phyloP scores from a whole-genome alignment of 2,797 vertebrate species.

The Brotula barbata region DNA sequence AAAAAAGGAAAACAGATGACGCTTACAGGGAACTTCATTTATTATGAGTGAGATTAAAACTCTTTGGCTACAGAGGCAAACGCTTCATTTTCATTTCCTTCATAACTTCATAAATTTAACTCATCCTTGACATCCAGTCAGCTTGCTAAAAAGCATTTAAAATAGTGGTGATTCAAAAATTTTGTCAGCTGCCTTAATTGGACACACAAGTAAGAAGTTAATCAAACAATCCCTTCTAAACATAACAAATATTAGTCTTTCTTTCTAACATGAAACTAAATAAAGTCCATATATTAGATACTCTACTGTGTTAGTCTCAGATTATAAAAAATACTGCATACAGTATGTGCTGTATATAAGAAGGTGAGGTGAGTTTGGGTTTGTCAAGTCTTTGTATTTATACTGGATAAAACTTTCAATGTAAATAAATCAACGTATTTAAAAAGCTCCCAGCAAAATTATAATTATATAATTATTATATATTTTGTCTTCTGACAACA shows the following conservation, averaged over 20 bases:
- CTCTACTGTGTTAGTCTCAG: constrained; percentile 55
- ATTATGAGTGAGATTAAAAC: constrained; percentile 48
- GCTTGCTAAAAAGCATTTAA: constrained; percentile 12
- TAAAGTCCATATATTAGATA: constrained; percentile 34
- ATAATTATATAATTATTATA: constrained; percentile 22
- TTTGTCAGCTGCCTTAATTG: constrained; percentile 65
- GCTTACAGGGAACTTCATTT: constrained; percentile 51
- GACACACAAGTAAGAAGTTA: constrained; percentile 20
- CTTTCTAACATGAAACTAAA: constrained; percentile 29
- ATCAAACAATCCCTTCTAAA: constrained; percentile 12
- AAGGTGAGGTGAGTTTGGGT: constrained; percentile 49
- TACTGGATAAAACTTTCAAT: constrained; percentile 25
- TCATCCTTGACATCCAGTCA: constrained; percentile 15
- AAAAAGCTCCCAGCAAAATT: constrained; percentile 42
- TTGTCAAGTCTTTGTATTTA: constrained; percentile 48
- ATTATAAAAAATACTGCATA: constrained; percentile 41
- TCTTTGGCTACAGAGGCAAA: constrained; percentile 65
- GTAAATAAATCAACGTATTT: constrained; percentile 42
- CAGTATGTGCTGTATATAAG: constrained; percentile 39
- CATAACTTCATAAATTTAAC: constrained; percentile 1
- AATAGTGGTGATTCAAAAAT: constrained; percentile 48
- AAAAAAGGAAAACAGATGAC: not conserved
- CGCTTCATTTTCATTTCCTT: constrained; percentile 30
- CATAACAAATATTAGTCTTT: constrained; percentile 15
- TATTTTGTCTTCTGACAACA: constrained; percentile 14